A percentile compares a stretch with the other conserved stretches of the same genome.
phyloP scores from a whole-genome alignment of 2,797 vertebrate species.

The Picus viridis region DNA sequence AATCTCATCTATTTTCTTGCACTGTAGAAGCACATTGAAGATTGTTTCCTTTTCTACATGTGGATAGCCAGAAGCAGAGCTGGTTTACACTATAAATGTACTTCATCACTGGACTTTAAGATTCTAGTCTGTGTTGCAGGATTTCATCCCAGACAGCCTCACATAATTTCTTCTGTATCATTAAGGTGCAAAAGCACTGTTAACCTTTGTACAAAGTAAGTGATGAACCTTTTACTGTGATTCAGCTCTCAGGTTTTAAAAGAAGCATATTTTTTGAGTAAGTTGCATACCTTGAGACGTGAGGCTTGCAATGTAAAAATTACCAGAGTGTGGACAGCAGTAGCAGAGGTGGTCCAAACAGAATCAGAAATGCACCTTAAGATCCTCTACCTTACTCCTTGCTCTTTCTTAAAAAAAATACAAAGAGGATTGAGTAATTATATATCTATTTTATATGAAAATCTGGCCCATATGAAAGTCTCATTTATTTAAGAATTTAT shows the following conservation, averaged over 20 bases:
- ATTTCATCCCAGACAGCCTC: neutral
- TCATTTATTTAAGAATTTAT: neutral
- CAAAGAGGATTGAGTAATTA: neutral
- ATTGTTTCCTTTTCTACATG: neutral
- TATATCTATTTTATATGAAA: neutral
- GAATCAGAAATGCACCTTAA: neutral
- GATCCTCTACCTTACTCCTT: neutral
- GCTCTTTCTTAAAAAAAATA: neutral
- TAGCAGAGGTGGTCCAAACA: neutral
- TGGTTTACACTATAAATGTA: neutral
- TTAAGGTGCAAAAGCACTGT: neutral
- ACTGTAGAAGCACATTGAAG: neutral
- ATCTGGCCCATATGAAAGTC: neutral
- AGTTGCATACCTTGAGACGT: neutral
- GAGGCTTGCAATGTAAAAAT: neutral
- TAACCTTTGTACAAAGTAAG: neutral
- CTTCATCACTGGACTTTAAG: neutral
- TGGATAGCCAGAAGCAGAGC: neutral
- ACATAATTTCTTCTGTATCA: neutral
- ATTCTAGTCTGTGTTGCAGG: neutral
- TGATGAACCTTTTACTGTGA: neutral
- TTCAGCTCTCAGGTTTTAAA: neutral
- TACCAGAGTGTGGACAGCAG: neutral
- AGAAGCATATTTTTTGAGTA: neutral
- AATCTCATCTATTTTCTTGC: neutral